Evolutionary conservation across 2,113 vertebrate species (phyloP).

Genomic region (Cisticola juncidis): DNA sequence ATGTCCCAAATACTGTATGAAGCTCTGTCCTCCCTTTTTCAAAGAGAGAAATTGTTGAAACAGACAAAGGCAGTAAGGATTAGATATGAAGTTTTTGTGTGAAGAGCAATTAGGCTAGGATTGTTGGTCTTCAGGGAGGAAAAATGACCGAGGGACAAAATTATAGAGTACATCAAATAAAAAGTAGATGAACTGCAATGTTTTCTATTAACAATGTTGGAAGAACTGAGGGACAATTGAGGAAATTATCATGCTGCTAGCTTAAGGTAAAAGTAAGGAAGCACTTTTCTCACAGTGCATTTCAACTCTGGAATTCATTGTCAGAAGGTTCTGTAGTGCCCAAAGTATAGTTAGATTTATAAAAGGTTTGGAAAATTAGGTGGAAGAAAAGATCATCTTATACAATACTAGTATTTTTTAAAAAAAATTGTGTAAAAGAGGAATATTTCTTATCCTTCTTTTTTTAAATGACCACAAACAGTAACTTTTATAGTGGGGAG

Average conservation of each 20-base stretch:
- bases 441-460: background rate
- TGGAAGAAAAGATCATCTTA: background rate
- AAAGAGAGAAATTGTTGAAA: background rate
- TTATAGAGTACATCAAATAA: background rate
- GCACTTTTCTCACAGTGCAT: background rate
- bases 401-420: background rate
- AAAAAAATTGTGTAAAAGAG: background rate
- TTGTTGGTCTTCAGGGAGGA: background rate
- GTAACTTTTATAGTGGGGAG: background rate
- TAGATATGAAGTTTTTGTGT: background rate
- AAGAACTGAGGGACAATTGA: background rate
- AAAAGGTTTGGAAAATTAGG: background rate
- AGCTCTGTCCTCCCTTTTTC: background rate
- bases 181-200: background rate
- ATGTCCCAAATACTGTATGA: background rate
- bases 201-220: background rate
- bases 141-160: background rate
- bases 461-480: background rate
- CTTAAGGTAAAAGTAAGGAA: background rate
- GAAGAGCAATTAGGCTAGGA: constrained; percentile 9
- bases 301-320: background rate
- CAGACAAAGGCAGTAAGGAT: background rate
- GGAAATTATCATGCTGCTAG: background rate
- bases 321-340: background rate
- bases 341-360: background rate